Percentiles rank a stretch among this genome's conserved stretches.
Conservation (phyloP, 2,113 vertebrate genomes). For the Oreochromis tanganicae region DNA sequence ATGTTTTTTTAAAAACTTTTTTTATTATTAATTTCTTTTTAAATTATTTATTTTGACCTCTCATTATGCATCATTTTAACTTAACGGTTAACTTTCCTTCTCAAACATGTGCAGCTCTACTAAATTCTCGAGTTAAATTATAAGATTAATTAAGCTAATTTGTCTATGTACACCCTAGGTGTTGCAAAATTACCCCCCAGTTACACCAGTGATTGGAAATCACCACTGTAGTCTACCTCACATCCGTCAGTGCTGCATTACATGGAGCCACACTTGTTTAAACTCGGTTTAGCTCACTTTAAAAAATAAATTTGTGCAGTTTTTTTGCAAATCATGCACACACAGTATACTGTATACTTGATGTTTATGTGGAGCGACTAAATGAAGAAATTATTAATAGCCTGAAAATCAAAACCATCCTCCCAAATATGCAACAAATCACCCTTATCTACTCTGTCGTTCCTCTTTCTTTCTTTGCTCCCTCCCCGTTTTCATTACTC, state of each 20-base stretch:
- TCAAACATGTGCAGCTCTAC: background rate
- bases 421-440: conserved; percentile 35
- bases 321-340: background rate
- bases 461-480: background rate
- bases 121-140: background rate
- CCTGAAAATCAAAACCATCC: conserved; percentile 13
- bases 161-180: background rate
- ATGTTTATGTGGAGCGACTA: background rate
- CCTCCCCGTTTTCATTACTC: conserved; percentile 24
- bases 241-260: background rate
- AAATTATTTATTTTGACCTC: background rate
- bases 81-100: background rate
- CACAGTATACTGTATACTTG: background rate
- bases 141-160: background rate
- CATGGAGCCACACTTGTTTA: background rate
- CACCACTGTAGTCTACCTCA: background rate
- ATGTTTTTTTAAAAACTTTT: background rate
- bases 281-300: background rate
- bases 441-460: conserved; percentile 28
- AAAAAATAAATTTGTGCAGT: background rate
- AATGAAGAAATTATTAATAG: conserved; percentile 21
- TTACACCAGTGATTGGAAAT: background rate
- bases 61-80: background rate
- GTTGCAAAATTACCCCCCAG: background rate
- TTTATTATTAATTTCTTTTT: background rate